Conservation (phyloP, 1,140 invertebrate genomes). For the Schlechtendalia chinensis region DNA sequence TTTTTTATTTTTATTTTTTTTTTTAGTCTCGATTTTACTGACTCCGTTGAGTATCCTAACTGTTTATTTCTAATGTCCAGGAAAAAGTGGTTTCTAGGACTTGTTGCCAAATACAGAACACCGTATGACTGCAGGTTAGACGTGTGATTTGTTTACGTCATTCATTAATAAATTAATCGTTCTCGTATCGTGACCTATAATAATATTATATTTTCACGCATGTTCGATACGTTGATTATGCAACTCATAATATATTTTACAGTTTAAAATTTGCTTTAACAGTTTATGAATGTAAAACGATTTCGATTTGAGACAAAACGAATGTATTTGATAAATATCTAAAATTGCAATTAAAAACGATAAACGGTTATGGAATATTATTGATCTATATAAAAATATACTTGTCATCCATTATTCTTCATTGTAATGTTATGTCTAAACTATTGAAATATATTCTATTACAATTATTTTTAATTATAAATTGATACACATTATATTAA, state of each 20-base stretch:
- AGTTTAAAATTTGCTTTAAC: neutral
- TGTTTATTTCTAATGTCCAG: slow-evolving; percentile 36
- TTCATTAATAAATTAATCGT: slow-evolving; percentile 8
- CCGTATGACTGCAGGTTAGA: neutral
- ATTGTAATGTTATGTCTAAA: too few species aligned
- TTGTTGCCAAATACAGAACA: slow-evolving; percentile 37
- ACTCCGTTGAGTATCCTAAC: slow-evolving; percentile 24
- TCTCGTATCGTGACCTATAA: neutral
- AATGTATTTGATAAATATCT: neutral
- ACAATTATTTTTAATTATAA: too few species aligned
- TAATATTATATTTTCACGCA: neutral
- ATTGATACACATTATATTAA: too few species aligned
- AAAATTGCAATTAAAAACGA: neutral
- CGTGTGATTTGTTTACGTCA: neutral
- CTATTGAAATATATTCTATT: too few species aligned
- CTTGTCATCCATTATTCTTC: too few species aligned
- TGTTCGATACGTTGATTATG: neutral
- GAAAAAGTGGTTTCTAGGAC: slow-evolving; percentile 12
- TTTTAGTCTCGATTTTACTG: slow-evolving; percentile 20
- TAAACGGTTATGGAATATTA: neutral
- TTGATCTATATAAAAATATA: too few species aligned
- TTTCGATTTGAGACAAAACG: neutral
- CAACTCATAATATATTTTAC: neutral
- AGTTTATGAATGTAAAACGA: neutral
- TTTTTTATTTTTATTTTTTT: too few species aligned